Evolutionary conservation across 2,113 vertebrate genomes (phyloP).

Genomic region (Misgurnus anguillicaudatus): DNA sequence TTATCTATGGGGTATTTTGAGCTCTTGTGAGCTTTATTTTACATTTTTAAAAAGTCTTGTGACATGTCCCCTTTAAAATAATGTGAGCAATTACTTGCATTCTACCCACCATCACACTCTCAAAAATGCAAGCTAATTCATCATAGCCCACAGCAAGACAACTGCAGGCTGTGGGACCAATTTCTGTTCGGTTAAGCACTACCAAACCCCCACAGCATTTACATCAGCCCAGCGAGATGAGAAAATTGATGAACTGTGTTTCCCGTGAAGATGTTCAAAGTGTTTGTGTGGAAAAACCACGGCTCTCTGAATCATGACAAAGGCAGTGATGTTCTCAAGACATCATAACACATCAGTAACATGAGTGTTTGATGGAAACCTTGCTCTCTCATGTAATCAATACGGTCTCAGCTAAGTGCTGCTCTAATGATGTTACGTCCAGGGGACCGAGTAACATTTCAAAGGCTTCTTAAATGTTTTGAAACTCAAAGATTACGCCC

Average conservation of each 20-base stretch:
- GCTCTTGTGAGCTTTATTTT: no score
- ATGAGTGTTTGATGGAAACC: slow-evolving; percentile 24
- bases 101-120: neutral
- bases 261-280: neutral
- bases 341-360: slow-evolving; percentile 28
- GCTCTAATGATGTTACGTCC: neutral
- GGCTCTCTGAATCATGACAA: slow-evolving; percentile 7
- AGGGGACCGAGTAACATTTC: slow-evolving; percentile 12
- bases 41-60: no score
- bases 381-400: neutral
- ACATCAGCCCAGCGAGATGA: neutral
- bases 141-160: slow-evolving; percentile 8
- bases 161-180: slow-evolving; percentile 14
- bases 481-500: neutral
- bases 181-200: slow-evolving; percentile 19
- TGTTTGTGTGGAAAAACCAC: neutral
- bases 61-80: neutral
- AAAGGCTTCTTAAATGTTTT: neutral
- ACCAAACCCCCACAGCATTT: slow-evolving; percentile 6
- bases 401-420: slow-evolving; percentile 12
- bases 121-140: slow-evolving; percentile 25
- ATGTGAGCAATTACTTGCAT: neutral
- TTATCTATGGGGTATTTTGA: no score
- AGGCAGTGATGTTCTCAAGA: slow-evolving; percentile 5
- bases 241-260: neutral